Base-by-base conservation (phyloP, 2,113 vertebrate genomes). In the Peromyscus californicus region DNA sequence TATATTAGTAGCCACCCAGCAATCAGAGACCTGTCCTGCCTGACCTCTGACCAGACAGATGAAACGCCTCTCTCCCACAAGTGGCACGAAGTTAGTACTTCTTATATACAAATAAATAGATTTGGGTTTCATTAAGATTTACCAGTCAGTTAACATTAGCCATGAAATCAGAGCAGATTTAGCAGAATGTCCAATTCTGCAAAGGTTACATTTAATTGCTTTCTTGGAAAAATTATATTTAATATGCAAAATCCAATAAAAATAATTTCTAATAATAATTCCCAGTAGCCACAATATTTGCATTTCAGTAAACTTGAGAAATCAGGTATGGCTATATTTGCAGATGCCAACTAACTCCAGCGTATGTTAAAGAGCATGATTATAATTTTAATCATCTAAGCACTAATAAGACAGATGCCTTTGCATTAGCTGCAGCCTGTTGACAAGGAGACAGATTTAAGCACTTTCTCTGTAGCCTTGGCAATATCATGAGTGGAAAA, bases 161-260 rank as follows among this genome's bases (percentile, higher is more conserved):
- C 89, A 92, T 57, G 33, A 96, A 96, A 97, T 86, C 42, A 92
- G 87, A 96, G 85, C 75, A 95, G 92, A 95, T 89, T 94, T 94
- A 89, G 65, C 80, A 61, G 63, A 57, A 76, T n/a, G 42, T 85
- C 89, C 59, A 91, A 86, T 95, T 96, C 88, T 95, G 70, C 85
- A 97, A 97, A 97, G 93, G 94, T 95, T 97, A 97, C 36, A 51
- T 96, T 96, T 97, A 97, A 96, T 97, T 93, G 97, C 67, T 76
- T 96, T 94, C 82, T 79, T 82, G 29, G 76, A 97, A 95, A 67
- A 83, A 97, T 84, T 0, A 42, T 97, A 95, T 92, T 97, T 96
- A 97, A 96, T 95, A 95, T 94, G 84, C 82, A 96, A 97, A 97
- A 96, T 75, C 86, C 65, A 98, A 93, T 67, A 79, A 67, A 48